Evolutionary conservation across 1,140 invertebrate genomes (phyloP).

Genomic region (Antheraea mylitta): DNA sequence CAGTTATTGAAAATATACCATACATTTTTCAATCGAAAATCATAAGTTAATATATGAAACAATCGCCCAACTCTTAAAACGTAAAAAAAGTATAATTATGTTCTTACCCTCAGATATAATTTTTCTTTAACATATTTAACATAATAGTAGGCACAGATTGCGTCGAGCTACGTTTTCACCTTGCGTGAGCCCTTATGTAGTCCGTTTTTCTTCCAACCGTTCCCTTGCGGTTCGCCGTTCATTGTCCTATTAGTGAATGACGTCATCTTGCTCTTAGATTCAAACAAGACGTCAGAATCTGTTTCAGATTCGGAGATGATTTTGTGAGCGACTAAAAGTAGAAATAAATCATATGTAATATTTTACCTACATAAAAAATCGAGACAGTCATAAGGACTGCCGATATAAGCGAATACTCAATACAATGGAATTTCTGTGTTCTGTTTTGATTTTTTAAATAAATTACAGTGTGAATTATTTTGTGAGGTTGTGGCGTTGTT

Average conservation of each 20-base stretch:
- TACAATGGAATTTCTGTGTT: too few species aligned
- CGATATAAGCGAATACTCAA: too few species aligned
- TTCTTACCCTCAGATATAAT: not conserved
- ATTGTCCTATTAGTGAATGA: constrained; percentile 69
- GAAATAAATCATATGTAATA: not conserved
- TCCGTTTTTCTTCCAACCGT: constrained; percentile 77
- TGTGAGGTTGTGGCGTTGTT: too few species aligned
- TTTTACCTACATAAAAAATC: not conserved
- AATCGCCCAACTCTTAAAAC: not conserved
- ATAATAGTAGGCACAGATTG: not conserved
- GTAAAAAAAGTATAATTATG: not conserved
- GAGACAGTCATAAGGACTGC: too few species aligned
- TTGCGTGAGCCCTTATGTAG: constrained; percentile 76
- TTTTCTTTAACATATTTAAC: constrained; percentile 1
- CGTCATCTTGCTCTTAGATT: constrained; percentile 79
- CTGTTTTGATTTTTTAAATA: too few species aligned
- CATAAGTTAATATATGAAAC: not conserved
- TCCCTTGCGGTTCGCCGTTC: constrained; percentile 75
- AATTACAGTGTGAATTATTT: too few species aligned
- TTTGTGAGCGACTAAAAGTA: constrained; percentile 72
- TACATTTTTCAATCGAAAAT: not conserved
- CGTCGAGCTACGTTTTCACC: constrained; percentile 60
- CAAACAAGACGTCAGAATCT: constrained; percentile 86
- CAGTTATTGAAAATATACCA: not conserved
- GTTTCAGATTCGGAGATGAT: constrained; percentile 87